Evolutionary conservation across 2,888 invertebrate genomes (phyloP).

Genomic region (Ischnura elegans): DNA sequence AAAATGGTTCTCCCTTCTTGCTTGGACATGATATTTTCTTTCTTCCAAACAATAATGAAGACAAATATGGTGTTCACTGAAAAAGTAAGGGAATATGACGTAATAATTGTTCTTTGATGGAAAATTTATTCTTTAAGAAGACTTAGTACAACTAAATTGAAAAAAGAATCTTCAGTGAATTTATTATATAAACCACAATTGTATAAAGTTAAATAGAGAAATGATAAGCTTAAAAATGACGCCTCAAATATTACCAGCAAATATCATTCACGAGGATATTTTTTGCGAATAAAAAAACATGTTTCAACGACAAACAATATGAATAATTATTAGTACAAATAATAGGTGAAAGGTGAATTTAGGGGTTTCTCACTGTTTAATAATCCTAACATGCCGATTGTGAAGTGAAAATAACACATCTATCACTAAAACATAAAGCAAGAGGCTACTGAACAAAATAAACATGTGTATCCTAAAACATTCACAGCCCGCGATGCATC

Average conservation of each 20-base stretch:
- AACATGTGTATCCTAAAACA: background rate
- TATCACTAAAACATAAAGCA: too few relatives aligned
- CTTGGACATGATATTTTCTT: conserved; percentile 4
- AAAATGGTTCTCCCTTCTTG: background rate
- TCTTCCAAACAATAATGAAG: conserved; percentile 29
- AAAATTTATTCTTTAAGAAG: background rate
- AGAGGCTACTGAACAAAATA: too few relatives aligned
- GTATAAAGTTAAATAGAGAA: background rate
- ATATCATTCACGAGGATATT: too few relatives aligned
- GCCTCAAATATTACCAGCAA: too few relatives aligned
- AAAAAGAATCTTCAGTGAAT: background rate
- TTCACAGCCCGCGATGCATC: background rate
- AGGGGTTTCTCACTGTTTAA: too few relatives aligned
- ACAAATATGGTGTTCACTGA: background rate
- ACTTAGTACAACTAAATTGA: background rate
- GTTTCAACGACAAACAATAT: too few relatives aligned
- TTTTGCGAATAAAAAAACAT: too few relatives aligned
- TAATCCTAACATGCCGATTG: too few relatives aligned
- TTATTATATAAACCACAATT: background rate
- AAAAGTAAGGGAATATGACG: conserved; percentile 32
- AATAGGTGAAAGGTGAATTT: too few relatives aligned
- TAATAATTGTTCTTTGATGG: background rate
- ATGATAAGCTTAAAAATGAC: background rate
- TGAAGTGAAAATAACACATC: too few relatives aligned
- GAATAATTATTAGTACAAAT: too few relatives aligned